Evolutionary conservation across 2,113 vertebrate genomes (phyloP).

Genomic region (Corythoichthys intestinalis): DNA sequence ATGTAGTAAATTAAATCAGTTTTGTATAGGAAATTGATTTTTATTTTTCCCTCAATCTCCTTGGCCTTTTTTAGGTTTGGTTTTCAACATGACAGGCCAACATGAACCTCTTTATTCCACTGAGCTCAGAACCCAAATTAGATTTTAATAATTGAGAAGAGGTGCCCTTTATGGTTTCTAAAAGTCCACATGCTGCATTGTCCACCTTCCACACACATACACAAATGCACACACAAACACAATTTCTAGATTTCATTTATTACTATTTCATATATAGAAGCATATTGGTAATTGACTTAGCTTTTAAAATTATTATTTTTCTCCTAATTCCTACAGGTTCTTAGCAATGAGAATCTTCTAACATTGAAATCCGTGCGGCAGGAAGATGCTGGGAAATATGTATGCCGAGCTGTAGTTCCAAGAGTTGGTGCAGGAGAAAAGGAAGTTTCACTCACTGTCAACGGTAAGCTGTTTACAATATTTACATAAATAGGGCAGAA

Average conservation of each 20-base stretch:
- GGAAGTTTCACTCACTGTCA: conserved; percentile 93
- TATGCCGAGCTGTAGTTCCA: conserved; percentile 92
- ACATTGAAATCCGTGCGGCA: conserved; percentile 89
- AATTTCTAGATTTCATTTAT: conserved; percentile 32
- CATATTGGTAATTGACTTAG: not conserved
- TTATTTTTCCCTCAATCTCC: conserved; percentile 23
- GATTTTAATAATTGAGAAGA: conserved; percentile 79
- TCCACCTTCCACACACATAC: not conserved
- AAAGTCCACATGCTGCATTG: conserved; percentile 32
- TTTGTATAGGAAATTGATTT: not conserved
- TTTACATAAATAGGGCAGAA: not conserved
- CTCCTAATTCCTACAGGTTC: conserved; percentile 74
- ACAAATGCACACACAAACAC: conserved; percentile 1
- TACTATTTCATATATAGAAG: conserved; percentile 22
- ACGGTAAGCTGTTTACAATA: conserved; percentile 73
- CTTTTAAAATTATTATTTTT: conserved; percentile 38
- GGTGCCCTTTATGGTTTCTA: conserved; percentile 63
- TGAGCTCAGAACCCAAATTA: conserved; percentile 66
- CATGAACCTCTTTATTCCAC: conserved; percentile 32
- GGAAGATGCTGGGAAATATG: conserved; percentile 95
- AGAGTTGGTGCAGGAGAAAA: conserved; percentile 90
- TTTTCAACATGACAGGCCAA: conserved; percentile 54
- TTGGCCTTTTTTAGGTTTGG: conserved; percentile 41
- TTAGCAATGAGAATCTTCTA: conserved; percentile 95
- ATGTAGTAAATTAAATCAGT: not conserved